These are phyloP conservation scores for Urocynchramus pylzowi DNA, from an alignment of 2,113 vertebrate genomes.

Conservation along the genomic window DNA sequence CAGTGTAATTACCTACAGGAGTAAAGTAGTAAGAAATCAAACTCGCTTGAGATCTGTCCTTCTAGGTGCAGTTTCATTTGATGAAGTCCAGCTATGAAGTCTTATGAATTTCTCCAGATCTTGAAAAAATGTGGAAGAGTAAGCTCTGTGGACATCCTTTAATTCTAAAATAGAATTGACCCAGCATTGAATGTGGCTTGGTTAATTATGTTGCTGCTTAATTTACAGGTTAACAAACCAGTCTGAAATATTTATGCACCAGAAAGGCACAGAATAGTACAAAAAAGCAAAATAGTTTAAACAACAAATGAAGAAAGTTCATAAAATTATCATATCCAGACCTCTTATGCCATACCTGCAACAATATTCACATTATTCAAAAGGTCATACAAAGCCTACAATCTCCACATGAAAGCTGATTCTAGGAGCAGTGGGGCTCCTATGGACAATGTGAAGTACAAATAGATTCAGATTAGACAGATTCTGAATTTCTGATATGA, in stretches of 20 bases:
- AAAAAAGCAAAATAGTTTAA: background rate
- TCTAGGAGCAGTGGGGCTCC: background rate
- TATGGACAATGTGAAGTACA: background rate
- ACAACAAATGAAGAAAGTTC: background rate
- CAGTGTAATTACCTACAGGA: background rate
- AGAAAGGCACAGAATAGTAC: background rate
- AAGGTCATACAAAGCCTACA: background rate
- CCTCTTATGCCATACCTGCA: background rate
- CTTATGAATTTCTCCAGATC: background rate
- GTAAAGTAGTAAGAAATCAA: background rate
- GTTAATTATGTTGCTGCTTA: constrained; percentile 9
- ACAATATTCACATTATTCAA: background rate
- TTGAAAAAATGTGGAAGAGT: background rate
- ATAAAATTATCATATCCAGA: background rate
- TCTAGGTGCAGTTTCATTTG: background rate
- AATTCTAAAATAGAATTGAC: background rate
- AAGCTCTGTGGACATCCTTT: background rate
- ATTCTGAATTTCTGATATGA: background rate
- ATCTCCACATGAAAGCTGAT: background rate
- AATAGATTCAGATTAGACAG: background rate
- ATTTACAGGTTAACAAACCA: constrained; percentile 18
- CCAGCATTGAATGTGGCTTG: background rate
- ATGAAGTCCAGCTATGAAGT: background rate
- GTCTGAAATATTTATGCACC: background rate
- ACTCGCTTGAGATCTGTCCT: background rate